These are phyloP conservation scores for Cyclargus thomasi DNA, from an alignment of 1,140 invertebrate species.

Conservation along the genomic window DNA sequence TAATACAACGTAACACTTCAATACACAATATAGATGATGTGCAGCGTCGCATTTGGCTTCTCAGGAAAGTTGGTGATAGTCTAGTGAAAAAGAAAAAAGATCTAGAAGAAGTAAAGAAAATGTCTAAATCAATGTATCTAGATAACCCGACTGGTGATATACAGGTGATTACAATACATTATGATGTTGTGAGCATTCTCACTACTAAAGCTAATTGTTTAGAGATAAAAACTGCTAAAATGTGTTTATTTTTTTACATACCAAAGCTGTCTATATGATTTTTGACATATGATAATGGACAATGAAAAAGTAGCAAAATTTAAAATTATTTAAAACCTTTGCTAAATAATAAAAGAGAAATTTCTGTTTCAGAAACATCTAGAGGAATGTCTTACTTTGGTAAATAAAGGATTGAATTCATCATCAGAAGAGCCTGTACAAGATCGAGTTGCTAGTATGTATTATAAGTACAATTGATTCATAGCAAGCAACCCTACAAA, in stretches of 20 bases:
- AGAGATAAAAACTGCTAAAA: too few relatives aligned
- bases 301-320: too few relatives aligned
- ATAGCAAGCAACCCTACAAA: background rate
- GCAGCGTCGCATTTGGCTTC: slow-evolving; percentile 44
- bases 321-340: too few relatives aligned
- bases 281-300: too few relatives aligned
- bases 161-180: slow-evolving; percentile 31
- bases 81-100: slow-evolving; percentile 40
- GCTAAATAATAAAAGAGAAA: too few relatives aligned
- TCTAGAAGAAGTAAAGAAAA: slow-evolving; percentile 41
- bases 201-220: too few relatives aligned
- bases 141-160: slow-evolving; percentile 32
- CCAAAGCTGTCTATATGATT: too few relatives aligned
- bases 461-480: background rate
- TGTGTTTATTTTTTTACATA: too few relatives aligned
- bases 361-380: background rate
- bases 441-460: background rate
- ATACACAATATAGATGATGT: slow-evolving; percentile 29
- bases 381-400: background rate
- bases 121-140: slow-evolving; percentile 41
- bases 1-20: slow-evolving; percentile 40
- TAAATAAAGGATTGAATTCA: background rate
- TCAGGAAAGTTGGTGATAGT: slow-evolving; percentile 41
- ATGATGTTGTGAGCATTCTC: background rate
- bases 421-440: background rate